phyloP scores from a whole-genome alignment of 2,113 vertebrate species.

The Scomber japonicus region DNA sequence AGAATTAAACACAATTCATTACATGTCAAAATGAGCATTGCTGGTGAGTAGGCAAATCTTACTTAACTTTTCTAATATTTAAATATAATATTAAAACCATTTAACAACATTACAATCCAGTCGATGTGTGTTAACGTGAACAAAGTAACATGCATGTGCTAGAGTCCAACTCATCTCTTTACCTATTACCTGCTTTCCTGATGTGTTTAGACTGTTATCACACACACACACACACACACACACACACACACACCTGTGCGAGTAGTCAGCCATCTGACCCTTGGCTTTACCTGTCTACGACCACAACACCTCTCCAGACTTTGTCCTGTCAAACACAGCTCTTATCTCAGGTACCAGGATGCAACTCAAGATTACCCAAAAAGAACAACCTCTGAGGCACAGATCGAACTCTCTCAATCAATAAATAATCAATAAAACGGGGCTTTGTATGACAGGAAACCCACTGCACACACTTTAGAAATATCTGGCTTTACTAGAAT shows the following conservation, averaged over 20 bases:
- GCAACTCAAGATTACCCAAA: constrained; percentile 6
- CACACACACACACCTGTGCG: constrained; percentile 46
- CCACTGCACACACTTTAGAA: neutral
- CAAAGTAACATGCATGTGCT: neutral
- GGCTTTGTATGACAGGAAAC: constrained; percentile 17
- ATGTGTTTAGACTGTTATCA: constrained; percentile 26
- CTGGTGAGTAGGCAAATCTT: too few species aligned
- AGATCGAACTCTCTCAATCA: constrained; percentile 32
- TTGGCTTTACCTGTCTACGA: constrained; percentile 61
- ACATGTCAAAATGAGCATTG: too few species aligned
- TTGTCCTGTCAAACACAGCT: constrained; percentile 69
- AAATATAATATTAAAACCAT: too few species aligned
- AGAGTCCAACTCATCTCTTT: neutral
- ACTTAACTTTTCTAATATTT: too few species aligned
- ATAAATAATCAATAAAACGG: constrained; percentile 46
- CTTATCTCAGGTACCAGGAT: constrained; percentile 74
- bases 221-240: neutral
- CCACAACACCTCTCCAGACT: constrained; percentile 57
- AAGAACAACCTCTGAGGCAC: constrained; percentile 5
- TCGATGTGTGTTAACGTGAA: neutral
- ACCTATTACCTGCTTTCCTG: constrained; percentile 38
- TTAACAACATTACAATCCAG: neutral
- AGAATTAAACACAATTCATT: too few species aligned
- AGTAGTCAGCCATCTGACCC: constrained; percentile 39
- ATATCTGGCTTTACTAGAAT: neutral